Evolutionary conservation across 2,888 invertebrate genomes (phyloP).

Genomic region (Epinotia ramella): DNA sequence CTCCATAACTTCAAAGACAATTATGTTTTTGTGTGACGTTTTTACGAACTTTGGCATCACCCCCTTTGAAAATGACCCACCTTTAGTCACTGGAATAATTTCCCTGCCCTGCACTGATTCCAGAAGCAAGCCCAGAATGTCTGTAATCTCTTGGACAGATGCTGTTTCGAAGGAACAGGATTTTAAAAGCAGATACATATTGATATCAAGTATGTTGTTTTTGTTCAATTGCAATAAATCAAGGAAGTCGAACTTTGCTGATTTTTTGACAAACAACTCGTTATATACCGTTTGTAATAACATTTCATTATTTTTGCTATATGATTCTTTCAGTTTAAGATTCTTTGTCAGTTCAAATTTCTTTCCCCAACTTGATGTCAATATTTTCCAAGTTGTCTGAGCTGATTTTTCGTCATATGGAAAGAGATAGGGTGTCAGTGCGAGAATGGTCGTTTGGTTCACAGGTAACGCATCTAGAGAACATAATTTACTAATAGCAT

Average conservation of each 20-base stretch:
- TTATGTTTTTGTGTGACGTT: conserved; percentile 71
- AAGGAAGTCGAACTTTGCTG: conserved; percentile 57
- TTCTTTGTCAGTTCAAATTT: conserved; percentile 63
- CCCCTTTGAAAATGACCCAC: conserved; percentile 61
- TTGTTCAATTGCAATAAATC: conserved; percentile 42
- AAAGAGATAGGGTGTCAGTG: conserved; percentile 87
- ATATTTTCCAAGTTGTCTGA: conserved; percentile 65
- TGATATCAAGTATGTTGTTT: conserved; percentile 60
- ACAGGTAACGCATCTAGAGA: conserved; percentile 72
- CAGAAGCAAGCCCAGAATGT: conserved; percentile 73
- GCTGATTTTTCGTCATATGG: conserved; percentile 73
- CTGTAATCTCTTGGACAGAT: conserved; percentile 67
- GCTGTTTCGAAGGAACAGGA: conserved; percentile 71
- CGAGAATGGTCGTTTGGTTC: conserved; percentile 84
- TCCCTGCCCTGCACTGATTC: conserved; percentile 71
- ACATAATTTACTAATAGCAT: conserved; percentile 79
- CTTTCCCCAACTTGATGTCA: conserved; percentile 72
- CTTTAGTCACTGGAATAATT: conserved; percentile 60
- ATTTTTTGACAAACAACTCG: conserved; percentile 64
- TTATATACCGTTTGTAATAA: conserved; percentile 67
- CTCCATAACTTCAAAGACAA: conserved; percentile 85
- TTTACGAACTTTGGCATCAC: conserved; percentile 68
- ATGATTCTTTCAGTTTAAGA: conserved; percentile 55
- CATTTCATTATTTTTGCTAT: conserved; percentile 58
- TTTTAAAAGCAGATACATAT: conserved; percentile 75